These are phyloP conservation scores for Anagrus nilaparvatae DNA, from an alignment of 1,140 invertebrate genomes.

Conservation along the genomic window DNA sequence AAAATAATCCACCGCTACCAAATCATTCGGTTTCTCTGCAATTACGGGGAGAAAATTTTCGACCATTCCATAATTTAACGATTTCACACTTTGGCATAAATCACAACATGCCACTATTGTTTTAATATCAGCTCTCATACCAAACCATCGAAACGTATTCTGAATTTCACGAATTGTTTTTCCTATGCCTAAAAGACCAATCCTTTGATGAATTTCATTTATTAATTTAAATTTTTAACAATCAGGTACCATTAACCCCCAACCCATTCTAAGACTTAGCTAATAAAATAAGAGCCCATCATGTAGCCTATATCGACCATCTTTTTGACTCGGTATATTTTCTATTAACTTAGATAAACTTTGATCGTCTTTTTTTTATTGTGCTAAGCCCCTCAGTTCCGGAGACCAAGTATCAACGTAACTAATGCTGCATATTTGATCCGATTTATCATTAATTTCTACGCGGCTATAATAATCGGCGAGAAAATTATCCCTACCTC, in stretches of 20 bases:
- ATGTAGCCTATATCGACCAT: slow-evolving; percentile 1
- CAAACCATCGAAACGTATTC: slow-evolving; percentile 1
- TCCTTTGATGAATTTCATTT: neutral
- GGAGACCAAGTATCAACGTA: neutral
- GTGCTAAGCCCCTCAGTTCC: too few species aligned
- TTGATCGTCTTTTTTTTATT: too few species aligned
- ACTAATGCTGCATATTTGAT: neutral
- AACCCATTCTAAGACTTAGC: too few species aligned
- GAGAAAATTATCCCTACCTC: slow-evolving; percentile 27
- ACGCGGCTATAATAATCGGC: slow-evolving; percentile 27
- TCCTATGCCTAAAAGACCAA: slow-evolving; percentile 1
- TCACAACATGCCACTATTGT: neutral
- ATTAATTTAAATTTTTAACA: too few species aligned
- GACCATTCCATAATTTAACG: neutral
- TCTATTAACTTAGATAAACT: neutral
- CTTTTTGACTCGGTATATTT: neutral
- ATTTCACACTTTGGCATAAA: neutral
- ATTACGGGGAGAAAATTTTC: slow-evolving; percentile 3
- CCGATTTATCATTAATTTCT: slow-evolving; percentile 11
- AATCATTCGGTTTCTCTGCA: neutral
- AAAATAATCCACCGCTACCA: slow-evolving; percentile 10
- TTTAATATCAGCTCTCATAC: neutral
- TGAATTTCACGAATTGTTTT: neutral
- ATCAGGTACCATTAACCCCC: too few species aligned
- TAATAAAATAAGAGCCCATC: neutral